These are phyloP conservation scores for Chaetorhynchus papuensis DNA, from an alignment of 2,113 vertebrate species.

Conservation along the genomic window DNA sequence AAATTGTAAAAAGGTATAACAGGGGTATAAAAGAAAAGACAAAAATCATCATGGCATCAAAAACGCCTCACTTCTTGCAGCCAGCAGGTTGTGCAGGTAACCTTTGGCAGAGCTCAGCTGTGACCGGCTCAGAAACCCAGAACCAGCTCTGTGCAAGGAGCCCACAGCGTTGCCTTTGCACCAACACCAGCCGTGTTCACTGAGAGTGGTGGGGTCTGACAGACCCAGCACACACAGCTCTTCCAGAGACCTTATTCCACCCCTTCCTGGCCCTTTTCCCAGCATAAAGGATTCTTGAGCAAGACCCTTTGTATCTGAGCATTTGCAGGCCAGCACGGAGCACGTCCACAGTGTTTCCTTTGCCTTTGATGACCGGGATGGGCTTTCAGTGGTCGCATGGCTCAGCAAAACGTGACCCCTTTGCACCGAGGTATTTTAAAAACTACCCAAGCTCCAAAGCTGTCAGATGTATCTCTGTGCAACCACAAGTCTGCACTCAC, in stretches of 20 bases:
- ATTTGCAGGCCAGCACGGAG: background rate
- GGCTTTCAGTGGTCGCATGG: background rate
- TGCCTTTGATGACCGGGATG: background rate
- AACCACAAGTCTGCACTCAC: background rate
- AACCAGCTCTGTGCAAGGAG: background rate
- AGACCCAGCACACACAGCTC: background rate
- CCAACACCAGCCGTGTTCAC: background rate
- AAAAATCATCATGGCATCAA: too few species aligned
- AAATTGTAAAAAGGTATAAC: too few species aligned
- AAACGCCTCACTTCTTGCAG: background rate
- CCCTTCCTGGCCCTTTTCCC: background rate
- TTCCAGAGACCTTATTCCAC: background rate
- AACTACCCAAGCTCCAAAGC: background rate
- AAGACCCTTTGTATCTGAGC: background rate
- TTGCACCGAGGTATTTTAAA: background rate
- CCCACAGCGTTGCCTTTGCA: accelerated
- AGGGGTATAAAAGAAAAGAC: too few species aligned
- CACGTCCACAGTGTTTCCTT: accelerated
- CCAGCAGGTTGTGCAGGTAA: background rate
- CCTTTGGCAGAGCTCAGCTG: background rate
- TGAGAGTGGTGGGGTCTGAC: background rate
- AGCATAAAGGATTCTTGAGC: background rate
- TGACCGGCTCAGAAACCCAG: background rate
- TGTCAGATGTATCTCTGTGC: background rate
- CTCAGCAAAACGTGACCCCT: background rate